Evolutionary conservation across 2,113 vertebrate species (phyloP), one percentile per base, ranked within the genome.

Genomic region (Amphiprion ocellaris): DNA sequence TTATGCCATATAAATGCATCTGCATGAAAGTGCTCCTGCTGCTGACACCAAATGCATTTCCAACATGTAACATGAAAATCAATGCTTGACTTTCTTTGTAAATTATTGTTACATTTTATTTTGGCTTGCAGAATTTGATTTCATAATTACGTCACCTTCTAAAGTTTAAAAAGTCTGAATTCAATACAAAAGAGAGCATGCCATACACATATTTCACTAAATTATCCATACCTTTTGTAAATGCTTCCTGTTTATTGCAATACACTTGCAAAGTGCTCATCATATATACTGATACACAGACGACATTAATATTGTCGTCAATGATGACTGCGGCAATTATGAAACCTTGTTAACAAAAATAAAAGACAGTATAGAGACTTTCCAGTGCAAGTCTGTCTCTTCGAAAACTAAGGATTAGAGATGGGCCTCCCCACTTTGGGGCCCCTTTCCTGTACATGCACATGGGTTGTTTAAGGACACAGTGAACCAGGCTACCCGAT

Each of bases 391-490:
- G 74, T 66, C 55, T 71, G 77, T 84, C 76, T 81, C 83, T 87
- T 59, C n/a, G 50, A 79, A 86, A 89, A 86, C 60, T 15, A 74
- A 86, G 87, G 76, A 56, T 74, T 82, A 69, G 89, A 91, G 89
- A 91, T 92, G 90, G 90, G 91, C 93, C 89, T 92, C 92, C 93
- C 91, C 85, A 81, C 76, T 90, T 90, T 75, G 75, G 89, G 94
- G 92, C 94, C 94, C 90, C 93, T 94, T 95, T 95, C 92, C 92
- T 95, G 92, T 92, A 88, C 84, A 89, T 93, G 89, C 81, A 83
- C 86, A 93, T 44, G 92, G 94, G 94, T 95, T 95, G 92, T 95
- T 92, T 95, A 84, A 95, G 94, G 94, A 95, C 94, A 95, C 93
- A 82, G 88, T 94, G 93, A 95, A 95, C 94, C 90, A 85, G 92